Conservation (phyloP, 2,113 vertebrate species). For the Ginglymostoma cirratum region DNA sequence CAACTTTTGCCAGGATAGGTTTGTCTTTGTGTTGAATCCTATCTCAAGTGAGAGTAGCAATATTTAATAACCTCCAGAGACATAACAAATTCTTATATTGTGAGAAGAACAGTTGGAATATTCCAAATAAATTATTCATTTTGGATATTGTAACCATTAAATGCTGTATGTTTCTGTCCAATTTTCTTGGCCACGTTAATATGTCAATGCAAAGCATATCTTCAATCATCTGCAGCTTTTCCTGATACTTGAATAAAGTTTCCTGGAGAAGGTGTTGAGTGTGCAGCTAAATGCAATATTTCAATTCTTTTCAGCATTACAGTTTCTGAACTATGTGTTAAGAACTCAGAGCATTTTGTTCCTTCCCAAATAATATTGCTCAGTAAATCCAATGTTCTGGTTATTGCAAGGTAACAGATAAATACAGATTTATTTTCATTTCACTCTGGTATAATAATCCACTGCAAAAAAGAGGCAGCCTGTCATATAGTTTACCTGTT, state of each 20-base stretch:
- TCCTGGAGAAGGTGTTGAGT: not conserved
- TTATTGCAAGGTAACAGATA: not conserved
- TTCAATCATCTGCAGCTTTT: not conserved
- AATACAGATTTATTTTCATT: not conserved
- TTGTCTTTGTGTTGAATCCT: not conserved
- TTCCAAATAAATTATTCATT: not conserved
- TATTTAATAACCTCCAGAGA: not conserved
- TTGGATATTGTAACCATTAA: not conserved
- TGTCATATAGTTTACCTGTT: not conserved
- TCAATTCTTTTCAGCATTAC: not conserved
- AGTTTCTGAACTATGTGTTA: not conserved
- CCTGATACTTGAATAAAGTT: not conserved
- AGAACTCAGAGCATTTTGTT: not conserved
- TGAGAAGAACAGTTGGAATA: not conserved
- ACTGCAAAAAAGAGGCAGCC: not conserved
- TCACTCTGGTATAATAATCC: not conserved
- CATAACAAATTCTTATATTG: not conserved
- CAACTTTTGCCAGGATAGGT: not conserved
- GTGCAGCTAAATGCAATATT: not conserved
- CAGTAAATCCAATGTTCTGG: not conserved
- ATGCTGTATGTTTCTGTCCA: not conserved
- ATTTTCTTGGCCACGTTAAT: not conserved
- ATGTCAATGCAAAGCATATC: not conserved
- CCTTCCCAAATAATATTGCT: not conserved
- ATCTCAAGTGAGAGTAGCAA: not conserved